Conservation (phyloP, 2,888 invertebrate genomes). For the Sycophila texana region DNA sequence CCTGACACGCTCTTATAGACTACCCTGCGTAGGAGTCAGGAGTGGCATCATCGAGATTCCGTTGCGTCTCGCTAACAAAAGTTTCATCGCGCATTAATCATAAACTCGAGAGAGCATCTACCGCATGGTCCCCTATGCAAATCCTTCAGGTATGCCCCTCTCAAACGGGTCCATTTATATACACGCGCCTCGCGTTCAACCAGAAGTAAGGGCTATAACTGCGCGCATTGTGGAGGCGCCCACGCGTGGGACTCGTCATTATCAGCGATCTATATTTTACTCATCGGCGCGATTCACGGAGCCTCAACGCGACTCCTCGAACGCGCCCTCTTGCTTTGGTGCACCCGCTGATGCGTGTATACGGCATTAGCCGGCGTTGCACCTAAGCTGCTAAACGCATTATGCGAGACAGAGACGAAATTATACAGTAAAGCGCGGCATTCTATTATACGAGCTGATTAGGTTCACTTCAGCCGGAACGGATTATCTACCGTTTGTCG, state of each 20-base stretch:
- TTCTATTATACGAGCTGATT: too few species aligned
- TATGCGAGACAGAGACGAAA: too few species aligned
- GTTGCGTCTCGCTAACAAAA: slow-evolving; percentile 14
- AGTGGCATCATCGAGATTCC: slow-evolving; percentile 18
- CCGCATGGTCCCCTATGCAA: slow-evolving; percentile 16
- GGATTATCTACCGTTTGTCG: too few species aligned
- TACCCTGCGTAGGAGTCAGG: not conserved
- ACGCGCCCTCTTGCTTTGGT: not conserved
- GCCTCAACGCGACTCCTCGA: not conserved
- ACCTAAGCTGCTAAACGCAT: not conserved
- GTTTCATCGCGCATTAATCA: slow-evolving; percentile 38
- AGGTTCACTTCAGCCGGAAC: too few species aligned
- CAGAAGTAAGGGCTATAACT: slow-evolving; percentile 2
- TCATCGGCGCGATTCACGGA: not conserved
- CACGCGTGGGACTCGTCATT: slow-evolving; percentile 25
- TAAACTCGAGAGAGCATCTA: not conserved
- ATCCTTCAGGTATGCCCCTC: not conserved
- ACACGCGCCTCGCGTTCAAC: too few species aligned
- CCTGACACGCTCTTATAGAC: not conserved
- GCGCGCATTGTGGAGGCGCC: slow-evolving; percentile 8
- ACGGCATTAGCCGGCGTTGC: not conserved
- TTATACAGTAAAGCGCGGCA: too few species aligned
- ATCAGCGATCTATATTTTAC: slow-evolving; percentile 42
- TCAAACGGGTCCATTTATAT: not conserved
- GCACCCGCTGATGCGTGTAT: not conserved